Evolutionary conservation across 2,797 vertebrate genomes (phyloP).

Genomic region (Hydrolagus colliei): DNA sequence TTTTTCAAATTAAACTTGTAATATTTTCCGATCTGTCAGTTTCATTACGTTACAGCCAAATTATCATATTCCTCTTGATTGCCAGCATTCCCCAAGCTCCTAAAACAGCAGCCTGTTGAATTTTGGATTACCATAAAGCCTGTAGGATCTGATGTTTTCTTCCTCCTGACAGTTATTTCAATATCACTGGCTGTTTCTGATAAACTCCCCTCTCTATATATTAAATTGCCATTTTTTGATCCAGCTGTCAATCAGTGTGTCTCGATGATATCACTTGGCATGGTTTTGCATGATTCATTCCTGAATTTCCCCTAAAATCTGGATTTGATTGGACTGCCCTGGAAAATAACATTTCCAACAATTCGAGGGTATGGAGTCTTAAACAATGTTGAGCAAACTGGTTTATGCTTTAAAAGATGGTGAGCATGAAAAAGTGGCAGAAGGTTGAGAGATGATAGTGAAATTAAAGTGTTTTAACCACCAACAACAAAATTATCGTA

Average conservation of each 20-base stretch:
- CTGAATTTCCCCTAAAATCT: background rate
- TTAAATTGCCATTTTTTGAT: background rate
- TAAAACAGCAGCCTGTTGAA: background rate
- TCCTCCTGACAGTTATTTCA: background rate
- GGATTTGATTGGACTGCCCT: background rate
- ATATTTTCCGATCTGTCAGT: background rate
- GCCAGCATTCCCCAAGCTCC: background rate
- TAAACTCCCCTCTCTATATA: background rate
- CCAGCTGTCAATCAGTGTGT: background rate
- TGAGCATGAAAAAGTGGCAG: background rate
- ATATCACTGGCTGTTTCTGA: background rate
- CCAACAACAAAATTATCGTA: too few species aligned
- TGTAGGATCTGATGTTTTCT: background rate
- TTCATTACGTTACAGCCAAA: background rate
- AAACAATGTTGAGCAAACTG: too few species aligned
- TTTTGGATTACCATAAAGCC: background rate
- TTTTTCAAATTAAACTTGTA: background rate
- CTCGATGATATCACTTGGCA: background rate
- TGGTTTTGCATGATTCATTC: background rate
- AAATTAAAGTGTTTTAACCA: too few species aligned
- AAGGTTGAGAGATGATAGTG: too few species aligned
- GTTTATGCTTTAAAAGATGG: background rate
- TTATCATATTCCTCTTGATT: background rate
- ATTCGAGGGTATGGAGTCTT: background rate
- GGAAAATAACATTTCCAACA: background rate